A percentile compares a stretch with the other conserved stretches of the same genome.
Conservation (phyloP, 2,797 vertebrate genomes). For the Arnoldichthys spilopterus region DNA sequence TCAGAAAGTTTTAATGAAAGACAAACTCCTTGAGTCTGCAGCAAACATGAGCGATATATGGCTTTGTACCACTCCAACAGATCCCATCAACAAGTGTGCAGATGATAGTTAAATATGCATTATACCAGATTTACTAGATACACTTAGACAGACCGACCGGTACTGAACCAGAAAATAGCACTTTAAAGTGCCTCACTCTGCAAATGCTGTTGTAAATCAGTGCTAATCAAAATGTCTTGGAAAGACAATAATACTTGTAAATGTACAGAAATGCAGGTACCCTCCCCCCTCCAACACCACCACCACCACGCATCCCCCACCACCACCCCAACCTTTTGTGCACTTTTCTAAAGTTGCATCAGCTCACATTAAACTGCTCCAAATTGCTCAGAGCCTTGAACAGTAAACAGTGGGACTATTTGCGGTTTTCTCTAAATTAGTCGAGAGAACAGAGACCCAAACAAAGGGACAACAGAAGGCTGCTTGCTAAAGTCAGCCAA, state of each 20-base stretch:
- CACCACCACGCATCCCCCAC: too few relatives aligned
- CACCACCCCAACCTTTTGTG: too few relatives aligned
- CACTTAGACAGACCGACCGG: neutral
- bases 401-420: constrained; percentile 20
- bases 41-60: constrained; percentile 4
- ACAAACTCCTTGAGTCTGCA: constrained; percentile 32
- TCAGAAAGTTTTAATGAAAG: constrained; percentile 39
- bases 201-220: neutral
- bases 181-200: constrained; percentile 8
- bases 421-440: constrained; percentile 32
- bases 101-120: constrained; percentile 6
- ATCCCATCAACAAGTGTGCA: neutral
- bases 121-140: neutral
- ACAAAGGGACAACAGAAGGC: constrained; percentile 22
- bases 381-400: constrained; percentile 41
- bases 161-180: constrained; percentile 2
- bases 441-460: constrained; percentile 12
- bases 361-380: constrained; percentile 26
- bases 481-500: constrained; percentile 8
- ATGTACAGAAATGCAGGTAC: constrained; percentile 9
- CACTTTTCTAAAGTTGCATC: constrained; percentile 14
- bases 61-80: neutral
- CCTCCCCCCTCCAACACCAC: neutral
- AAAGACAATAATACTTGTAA: constrained; percentile 11
- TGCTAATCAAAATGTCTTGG: constrained; percentile 11